Evolutionary conservation across 53 echinoderm and acorn worm genomes (phyloP).

Genomic region (Glandiceps talaboti): DNA sequence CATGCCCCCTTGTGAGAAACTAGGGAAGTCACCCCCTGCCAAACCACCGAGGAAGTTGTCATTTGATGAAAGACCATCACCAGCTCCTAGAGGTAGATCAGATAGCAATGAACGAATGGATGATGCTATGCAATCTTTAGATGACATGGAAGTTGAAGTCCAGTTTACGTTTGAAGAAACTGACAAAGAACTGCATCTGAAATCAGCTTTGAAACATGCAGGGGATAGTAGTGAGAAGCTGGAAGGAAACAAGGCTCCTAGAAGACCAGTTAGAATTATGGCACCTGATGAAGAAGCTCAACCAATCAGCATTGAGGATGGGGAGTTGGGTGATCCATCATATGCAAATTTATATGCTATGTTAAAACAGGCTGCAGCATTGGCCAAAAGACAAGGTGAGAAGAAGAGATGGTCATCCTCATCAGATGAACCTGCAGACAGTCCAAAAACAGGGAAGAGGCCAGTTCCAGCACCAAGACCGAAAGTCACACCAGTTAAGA

Average conservation of each 20-base stretch:
- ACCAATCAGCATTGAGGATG: neutral
- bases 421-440: neutral
- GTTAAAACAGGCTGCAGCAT: neutral
- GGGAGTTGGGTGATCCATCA: neutral
- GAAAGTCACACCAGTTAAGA: neutral
- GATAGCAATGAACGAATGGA: neutral
- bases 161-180: neutral
- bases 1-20: neutral
- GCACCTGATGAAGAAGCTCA: conserved; percentile 23
- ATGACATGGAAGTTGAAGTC: neutral
- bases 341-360: conserved; percentile 7
- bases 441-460: neutral
- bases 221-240: conserved; percentile 20
- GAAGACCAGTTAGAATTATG: conserved; percentile 72
- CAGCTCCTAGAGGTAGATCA: neutral
- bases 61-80: neutral
- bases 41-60: neutral
- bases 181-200: neutral
- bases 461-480: conserved; percentile 7
- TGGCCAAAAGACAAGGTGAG: neutral
- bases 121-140: no score
- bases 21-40: neutral
- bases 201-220: conserved; percentile 23
- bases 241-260: conserved; percentile 29
- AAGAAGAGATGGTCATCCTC: neutral